phyloP scores from a whole-genome alignment of 2,113 vertebrate species.

The Cygnus atratus region DNA sequence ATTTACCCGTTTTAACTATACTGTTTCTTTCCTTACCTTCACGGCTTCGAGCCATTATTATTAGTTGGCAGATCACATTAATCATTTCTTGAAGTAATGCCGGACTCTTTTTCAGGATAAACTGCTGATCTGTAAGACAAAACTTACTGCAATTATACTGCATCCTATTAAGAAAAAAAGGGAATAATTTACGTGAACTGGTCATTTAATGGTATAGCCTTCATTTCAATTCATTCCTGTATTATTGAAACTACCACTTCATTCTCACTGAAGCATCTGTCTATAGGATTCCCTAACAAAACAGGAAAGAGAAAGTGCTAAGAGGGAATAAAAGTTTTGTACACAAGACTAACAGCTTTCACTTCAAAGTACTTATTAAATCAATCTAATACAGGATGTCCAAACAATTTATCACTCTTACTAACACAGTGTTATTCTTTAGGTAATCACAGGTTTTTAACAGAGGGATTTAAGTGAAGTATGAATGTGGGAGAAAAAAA shows the following conservation, averaged over 20 bases:
- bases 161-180: neutral
- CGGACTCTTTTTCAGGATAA: conserved; percentile 94
- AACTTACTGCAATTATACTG: conserved; percentile 5
- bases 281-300: neutral
- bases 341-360: neutral
- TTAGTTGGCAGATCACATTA: conserved; percentile 96
- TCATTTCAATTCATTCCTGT: neutral
- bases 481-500: neutral
- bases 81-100: conserved; percentile 98
- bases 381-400: neutral
- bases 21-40: conserved; percentile 83
- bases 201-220: neutral
- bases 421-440: neutral
- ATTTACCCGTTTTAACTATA: neutral
- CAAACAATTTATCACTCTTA: neutral
- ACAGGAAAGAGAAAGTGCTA: neutral
- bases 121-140: conserved; percentile 89
- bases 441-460: neutral
- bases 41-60: conserved; percentile 96
- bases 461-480: neutral
- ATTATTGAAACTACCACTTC: neutral
- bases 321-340: neutral
- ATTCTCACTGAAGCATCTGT: neutral
- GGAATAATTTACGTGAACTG: neutral
- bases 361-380: neutral